Percentiles rank a stretch among this genome's conserved stretches.
Evolutionary conservation across 1,140 invertebrate genomes (phyloP).

Genomic region (Episyrphus balteatus): DNA sequence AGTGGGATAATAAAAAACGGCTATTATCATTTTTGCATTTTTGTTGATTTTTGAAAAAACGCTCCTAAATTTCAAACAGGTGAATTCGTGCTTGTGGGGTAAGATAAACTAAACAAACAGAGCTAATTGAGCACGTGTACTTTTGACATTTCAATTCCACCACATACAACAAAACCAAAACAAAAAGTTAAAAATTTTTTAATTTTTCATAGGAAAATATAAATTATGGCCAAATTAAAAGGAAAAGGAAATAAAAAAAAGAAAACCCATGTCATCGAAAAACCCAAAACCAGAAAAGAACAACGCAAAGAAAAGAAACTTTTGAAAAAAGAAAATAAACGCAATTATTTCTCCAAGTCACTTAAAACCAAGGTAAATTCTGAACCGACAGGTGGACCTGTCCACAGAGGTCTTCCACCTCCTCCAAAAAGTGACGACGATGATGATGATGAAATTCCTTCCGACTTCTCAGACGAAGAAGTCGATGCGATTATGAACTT

Average conservation of each 20-base stretch:
- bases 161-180: too few relatives aligned
- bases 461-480: slow-evolving; percentile 32
- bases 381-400: slow-evolving; percentile 10
- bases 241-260: slow-evolving; percentile 17
- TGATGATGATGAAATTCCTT: slow-evolving; percentile 30
- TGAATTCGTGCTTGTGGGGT: too few relatives aligned
- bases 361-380: slow-evolving; percentile 15
- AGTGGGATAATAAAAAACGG: too few relatives aligned
- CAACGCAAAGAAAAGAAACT: slow-evolving; percentile 46
- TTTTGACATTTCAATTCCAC: too few relatives aligned
- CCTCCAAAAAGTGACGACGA: slow-evolving; percentile 18
- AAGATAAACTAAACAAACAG: too few relatives aligned
- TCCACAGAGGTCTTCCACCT: slow-evolving; percentile 14
- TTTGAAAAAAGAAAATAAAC: slow-evolving; percentile 42
- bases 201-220: too few relatives aligned
- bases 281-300: slow-evolving; percentile 42
- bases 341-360: slow-evolving; percentile 25
- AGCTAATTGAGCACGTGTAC: too few relatives aligned
- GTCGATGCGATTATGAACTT: slow-evolving; percentile 16
- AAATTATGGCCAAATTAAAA: slow-evolving; percentile 9
- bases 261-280: slow-evolving; percentile 5
- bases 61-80: too few relatives aligned
- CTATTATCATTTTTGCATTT: too few relatives aligned
- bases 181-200: too few relatives aligned
- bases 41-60: too few relatives aligned